phyloP scores from a whole-genome alignment of 2,797 vertebrate species.

The Syngnathus rostellatus region DNA sequence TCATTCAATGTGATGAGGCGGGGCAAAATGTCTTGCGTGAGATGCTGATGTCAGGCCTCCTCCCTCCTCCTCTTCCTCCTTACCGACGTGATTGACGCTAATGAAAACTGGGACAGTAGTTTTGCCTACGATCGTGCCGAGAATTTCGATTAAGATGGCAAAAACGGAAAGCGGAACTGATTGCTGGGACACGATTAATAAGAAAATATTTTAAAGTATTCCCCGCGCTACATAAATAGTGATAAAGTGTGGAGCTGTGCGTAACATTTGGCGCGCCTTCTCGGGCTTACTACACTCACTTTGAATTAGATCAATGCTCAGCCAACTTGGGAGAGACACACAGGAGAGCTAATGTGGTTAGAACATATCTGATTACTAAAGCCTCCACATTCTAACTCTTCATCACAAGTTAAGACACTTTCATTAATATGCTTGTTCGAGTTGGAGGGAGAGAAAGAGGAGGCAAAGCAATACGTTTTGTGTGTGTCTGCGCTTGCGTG shows the following conservation, averaged over 20 bases:
- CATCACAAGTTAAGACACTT: slow-evolving; percentile 50
- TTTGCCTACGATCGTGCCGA: slow-evolving; percentile 53
- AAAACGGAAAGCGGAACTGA: slow-evolving; percentile 56
- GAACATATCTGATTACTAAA: slow-evolving; percentile 51
- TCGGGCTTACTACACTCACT: slow-evolving; percentile 56
- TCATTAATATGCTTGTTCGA: slow-evolving; percentile 21
- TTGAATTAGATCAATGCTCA: slow-evolving; percentile 61
- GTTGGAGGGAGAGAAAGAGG: slow-evolving; percentile 1
- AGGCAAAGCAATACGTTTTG: not conserved
- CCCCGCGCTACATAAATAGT: slow-evolving; percentile 57
- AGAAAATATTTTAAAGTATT: slow-evolving; percentile 60
- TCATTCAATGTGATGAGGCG: slow-evolving; percentile 69
- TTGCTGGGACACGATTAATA: slow-evolving; percentile 64
- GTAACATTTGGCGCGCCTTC: slow-evolving; percentile 61
- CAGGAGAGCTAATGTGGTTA: slow-evolving; percentile 61
- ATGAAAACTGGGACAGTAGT: slow-evolving; percentile 70
- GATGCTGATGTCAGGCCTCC: slow-evolving; percentile 40
- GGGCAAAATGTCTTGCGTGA: slow-evolving; percentile 66
- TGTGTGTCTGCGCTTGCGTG: not conserved
- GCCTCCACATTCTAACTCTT: slow-evolving; percentile 42
- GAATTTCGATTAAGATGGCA: slow-evolving; percentile 50
- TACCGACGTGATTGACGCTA: slow-evolving; percentile 68
- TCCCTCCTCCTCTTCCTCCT: slow-evolving; percentile 14
- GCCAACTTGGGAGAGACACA: slow-evolving; percentile 44
- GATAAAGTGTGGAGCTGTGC: slow-evolving; percentile 55